Percentiles rank a stretch among this genome's conserved stretches.
These are phyloP conservation scores for Pantherophis guttatus DNA, from an alignment of 2,113 vertebrate species.

Conservation along the genomic window DNA sequence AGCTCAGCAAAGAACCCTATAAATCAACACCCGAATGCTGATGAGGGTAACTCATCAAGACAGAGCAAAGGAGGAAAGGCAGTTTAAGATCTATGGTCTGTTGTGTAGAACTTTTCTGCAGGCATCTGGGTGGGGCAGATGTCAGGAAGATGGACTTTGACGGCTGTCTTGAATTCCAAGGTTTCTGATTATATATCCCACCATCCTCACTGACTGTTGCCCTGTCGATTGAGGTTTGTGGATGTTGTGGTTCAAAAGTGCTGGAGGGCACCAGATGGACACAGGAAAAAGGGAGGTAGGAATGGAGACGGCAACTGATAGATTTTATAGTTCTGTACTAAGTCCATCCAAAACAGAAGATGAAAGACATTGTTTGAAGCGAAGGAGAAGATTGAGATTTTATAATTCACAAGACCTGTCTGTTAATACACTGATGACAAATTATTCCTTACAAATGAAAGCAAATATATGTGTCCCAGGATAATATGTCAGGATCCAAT, in stretches of 20 bases:
- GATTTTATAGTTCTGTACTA: background rate
- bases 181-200: background rate
- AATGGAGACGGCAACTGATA: slow-evolving; percentile 4
- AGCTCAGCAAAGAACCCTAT: slow-evolving; percentile 56
- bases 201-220: background rate
- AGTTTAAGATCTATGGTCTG: background rate
- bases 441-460: background rate
- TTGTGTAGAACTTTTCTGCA: background rate
- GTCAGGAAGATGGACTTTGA: background rate
- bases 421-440: background rate
- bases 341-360: background rate
- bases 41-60: slow-evolving; percentile 43
- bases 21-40: slow-evolving; percentile 46
- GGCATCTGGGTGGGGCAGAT: slow-evolving; percentile 2
- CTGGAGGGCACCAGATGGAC: background rate
- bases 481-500: background rate
- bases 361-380: background rate
- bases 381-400: background rate
- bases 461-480: background rate
- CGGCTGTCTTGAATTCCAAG: background rate
- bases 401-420: background rate
- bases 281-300: background rate
- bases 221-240: background rate
- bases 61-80: slow-evolving; percentile 23
- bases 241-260: background rate